phyloP scores from a whole-genome alignment of 2,797 vertebrate genomes.

The Cossypha heuglini region DNA sequence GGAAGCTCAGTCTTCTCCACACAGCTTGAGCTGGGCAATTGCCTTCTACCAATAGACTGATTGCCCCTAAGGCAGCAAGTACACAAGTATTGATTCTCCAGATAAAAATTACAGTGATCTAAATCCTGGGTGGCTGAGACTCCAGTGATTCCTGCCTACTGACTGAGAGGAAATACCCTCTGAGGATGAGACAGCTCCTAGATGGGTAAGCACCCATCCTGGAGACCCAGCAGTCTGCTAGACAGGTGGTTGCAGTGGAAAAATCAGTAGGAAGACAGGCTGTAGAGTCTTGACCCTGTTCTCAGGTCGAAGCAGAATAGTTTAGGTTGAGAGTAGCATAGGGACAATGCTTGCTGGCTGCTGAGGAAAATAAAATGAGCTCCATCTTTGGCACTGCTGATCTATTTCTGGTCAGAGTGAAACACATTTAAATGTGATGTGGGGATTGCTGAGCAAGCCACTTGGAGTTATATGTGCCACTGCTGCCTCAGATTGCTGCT shows the following conservation, averaged over 20 bases:
- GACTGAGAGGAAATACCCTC: background rate
- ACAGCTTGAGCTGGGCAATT: background rate
- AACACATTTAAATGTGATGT: background rate
- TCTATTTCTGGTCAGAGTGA: conserved; percentile 12
- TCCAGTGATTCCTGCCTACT: background rate
- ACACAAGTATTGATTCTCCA: background rate
- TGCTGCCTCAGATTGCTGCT: background rate
- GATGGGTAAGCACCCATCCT: background rate
- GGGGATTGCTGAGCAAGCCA: conserved; percentile 5
- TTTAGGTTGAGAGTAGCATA: background rate
- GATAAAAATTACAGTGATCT: background rate
- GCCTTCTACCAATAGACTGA: background rate
- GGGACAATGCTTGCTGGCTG: background rate
- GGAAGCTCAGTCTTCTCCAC: background rate
- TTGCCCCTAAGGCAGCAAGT: background rate
- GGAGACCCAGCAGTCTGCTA: background rate
- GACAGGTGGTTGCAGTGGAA: background rate
- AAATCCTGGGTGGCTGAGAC: background rate
- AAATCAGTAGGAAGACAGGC: background rate
- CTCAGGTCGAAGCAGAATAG: background rate
- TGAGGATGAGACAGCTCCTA: background rate
- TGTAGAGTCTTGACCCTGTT: background rate
- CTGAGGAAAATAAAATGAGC: background rate
- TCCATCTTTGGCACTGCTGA: background rate
- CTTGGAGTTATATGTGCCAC: background rate